Conservation (phyloP, 2,888 invertebrate species). For the Myopa testacea region DNA sequence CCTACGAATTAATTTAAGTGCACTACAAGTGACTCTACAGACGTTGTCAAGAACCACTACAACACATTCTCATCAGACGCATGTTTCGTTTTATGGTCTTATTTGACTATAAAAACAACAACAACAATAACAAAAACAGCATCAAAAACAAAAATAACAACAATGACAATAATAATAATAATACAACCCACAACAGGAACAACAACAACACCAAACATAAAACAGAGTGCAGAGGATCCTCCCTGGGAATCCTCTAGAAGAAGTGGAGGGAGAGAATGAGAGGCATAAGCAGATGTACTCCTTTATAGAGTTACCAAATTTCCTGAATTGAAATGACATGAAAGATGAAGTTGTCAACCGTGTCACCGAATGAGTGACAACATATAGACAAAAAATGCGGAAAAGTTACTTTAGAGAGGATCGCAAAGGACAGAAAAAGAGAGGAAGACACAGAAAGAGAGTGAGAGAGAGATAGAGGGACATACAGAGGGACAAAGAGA, state of each 20-base stretch:
- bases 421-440: neutral
- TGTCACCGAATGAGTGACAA: neutral
- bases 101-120: neutral
- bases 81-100: slow-evolving; percentile 9
- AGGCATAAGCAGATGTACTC: too few species aligned
- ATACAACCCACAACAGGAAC: too few species aligned
- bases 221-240: too few species aligned
- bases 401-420: neutral
- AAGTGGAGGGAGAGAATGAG: too few species aligned
- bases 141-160: neutral
- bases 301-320: neutral
- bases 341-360: slow-evolving; percentile 19
- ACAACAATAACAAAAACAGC: neutral
- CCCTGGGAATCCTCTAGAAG: too few species aligned
- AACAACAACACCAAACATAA: neutral
- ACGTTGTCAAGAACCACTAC: neutral
- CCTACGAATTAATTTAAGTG: slow-evolving; percentile 6
- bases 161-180: too few species aligned
- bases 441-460: too few species aligned
- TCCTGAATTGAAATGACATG: slow-evolving; percentile 10
- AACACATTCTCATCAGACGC: neutral
- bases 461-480: neutral
- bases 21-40: neutral
- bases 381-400: neutral
- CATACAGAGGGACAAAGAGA: neutral